Base-by-base conservation (phyloP, 2,113 vertebrate genomes). In the Pseudolaguvia tuberculata region DNA sequence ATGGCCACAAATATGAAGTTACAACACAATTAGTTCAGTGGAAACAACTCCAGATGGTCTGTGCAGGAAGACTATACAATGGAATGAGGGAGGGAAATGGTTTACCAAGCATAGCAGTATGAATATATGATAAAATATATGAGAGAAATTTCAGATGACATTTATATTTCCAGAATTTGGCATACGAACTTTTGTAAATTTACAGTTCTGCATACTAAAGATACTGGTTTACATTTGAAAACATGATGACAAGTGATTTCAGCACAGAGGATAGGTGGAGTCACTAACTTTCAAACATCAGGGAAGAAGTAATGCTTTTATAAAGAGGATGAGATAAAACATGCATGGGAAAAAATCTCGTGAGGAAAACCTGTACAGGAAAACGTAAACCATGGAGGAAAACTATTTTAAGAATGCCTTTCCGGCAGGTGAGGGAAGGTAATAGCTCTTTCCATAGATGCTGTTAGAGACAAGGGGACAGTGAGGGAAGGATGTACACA, bases 371-470 rank as follows among this genome's bases (percentile, higher is more conserved):
- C 52, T 0, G 68, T 77, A 76, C 86, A 86, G 87, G 87, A 88
- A 89, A 85, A 88, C 79, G 53, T 57, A 39, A 31, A 56, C 65
- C 79, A 88, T 85, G 87, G 86, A 82, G 86, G 86, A 88, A 80
- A 84, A 77, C 83, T 80, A 91, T 91, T 91, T 87, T 88, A 81
- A 82, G 86, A 86, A n/a, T n/a, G 59, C 21, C n/a, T 86, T 91
- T 91, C 90, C 88, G 88, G 89, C 89, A 91, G 89, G 89, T 91
- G 89, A 89, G 84, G 87, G 84, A 87, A 89, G 84, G 87, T 83
- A 87, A 87, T 83, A 81, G 86, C 77, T 48, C 57, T 86, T 85
- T 85, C 84, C 79, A 84, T 73, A 79, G 90, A 89, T 85, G 88
- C 70, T 79, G 80, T 78, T 80, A 81, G 65, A 72, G 79, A 83